phyloP scores from a whole-genome alignment of 2,888 invertebrate species.

The Cactoblastis cactorum region DNA sequence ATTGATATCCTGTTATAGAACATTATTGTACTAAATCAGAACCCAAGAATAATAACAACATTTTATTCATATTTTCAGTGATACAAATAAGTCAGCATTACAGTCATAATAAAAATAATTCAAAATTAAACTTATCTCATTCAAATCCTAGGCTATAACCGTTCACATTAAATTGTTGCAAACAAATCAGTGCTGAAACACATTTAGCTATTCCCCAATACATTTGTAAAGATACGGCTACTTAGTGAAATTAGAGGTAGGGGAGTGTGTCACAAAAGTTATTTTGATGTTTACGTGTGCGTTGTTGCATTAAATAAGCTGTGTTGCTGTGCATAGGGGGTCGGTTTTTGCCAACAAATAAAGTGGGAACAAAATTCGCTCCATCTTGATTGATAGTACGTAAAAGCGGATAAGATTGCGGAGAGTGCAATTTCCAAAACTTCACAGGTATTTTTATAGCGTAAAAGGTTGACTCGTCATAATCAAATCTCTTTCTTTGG shows the following conservation, averaged over 20 bases:
- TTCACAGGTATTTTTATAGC: no score
- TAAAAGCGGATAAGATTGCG: no score
- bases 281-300: constrained; percentile 80
- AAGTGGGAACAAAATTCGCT: neutral
- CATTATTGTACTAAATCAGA: no score
- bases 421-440: no score
- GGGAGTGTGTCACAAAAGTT: constrained; percentile 77
- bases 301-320: constrained; percentile 78
- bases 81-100: neutral
- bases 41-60: neutral
- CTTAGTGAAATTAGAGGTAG: constrained; percentile 77
- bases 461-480: no score
- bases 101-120: constrained; percentile 1
- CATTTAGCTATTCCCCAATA: constrained; percentile 63
- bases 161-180: constrained; percentile 9
- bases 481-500: no score
- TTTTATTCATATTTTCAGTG: neutral
- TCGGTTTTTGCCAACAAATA: constrained; percentile 20
- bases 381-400: no score
- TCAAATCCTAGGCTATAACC: constrained; percentile 4
- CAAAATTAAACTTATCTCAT: constrained; percentile 5
- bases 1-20: no score
- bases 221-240: constrained; percentile 74
- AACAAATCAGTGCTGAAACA: constrained; percentile 29
- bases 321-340: constrained; percentile 58